Conservation (phyloP, 1,140 invertebrate species). For the Triops longicaudatus region DNA sequence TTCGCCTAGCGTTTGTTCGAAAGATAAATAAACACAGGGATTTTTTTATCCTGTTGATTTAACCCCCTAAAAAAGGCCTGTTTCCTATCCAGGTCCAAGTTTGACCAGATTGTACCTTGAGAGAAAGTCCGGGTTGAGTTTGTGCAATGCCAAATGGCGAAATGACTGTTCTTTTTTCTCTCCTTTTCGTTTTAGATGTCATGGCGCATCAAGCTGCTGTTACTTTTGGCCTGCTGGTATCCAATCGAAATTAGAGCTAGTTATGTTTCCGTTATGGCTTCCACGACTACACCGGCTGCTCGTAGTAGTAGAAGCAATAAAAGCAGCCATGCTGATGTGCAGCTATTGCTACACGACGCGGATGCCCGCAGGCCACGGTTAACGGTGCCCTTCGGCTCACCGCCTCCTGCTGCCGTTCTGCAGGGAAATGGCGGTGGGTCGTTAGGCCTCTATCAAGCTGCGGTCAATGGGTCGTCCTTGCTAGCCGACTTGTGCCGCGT, state of each 20-base stretch:
- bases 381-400: neutral
- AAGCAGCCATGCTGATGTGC: neutral
- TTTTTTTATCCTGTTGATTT: no score
- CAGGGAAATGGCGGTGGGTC: neutral
- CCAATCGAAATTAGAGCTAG: neutral
- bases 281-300: neutral
- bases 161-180: no score
- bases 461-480: neutral
- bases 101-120: no score
- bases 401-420: neutral
- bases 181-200: neutral
- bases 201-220: neutral
- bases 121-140: no score
- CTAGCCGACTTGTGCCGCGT: constrained; percentile 19
- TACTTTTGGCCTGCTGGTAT: neutral
- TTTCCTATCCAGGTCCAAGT: no score
- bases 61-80: no score
- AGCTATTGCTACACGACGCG: neutral
- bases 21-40: no score
- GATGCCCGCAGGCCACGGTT: neutral
- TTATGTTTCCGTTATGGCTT: neutral
- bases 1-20: no score
- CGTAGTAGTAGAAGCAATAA: neutral
- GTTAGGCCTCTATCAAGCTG: neutral
- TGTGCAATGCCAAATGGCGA: neutral